Evolutionary conservation across 2,113 vertebrate genomes (phyloP), one percentile per base, ranked within the genome.

Genomic region (Anthoscopus minutus): DNA sequence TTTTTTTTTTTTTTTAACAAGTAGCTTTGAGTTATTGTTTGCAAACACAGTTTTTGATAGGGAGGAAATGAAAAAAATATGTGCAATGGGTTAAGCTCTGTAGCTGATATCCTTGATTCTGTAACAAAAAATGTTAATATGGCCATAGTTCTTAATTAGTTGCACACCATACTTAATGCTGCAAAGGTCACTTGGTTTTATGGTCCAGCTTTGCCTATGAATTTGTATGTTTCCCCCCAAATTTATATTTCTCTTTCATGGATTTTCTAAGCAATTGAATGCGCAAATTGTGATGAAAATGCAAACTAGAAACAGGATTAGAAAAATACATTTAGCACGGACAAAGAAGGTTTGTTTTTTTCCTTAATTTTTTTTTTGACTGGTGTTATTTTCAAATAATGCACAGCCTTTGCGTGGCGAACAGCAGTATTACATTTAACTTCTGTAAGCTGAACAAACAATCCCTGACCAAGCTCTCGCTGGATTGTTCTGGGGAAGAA

Each of bases 361-460:
- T n/a, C n/a, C n/a, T n/a, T n/a, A n/a, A n/a, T 38, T 42, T 50
- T 30, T 62, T 19, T 53, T 42, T 30, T n/a, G 13, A 22, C 48
- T 42, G 37, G 69, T 21, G 54, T 57, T 53, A 35, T 91, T 87
- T 92, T 84, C 84, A 83, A 94, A 80, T 87, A 93, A 94, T 33
- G 30, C 65, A 58, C 38, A 57, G 78, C 9, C 56, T 91, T 96
- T 84, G 97, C 97, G 24, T 51, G 88, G 91, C 31, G 74, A 69
- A 91, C 84, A 95, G 91, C 81, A 86, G 92, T 86, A 92, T 91
- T 87, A 53, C 86, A 47, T 79, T 94, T 96, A 96, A 93, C 92
- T 96, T 92, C 72, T 60, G 88, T 95, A 71, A 92, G 94, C 97
- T 96, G 96, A 96, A 94, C 96, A 97, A 97, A 97, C 96, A 96